These are phyloP conservation scores for Meliscaeva auricollis DNA, from an alignment of 2,888 invertebrate genomes.

Conservation along the genomic window DNA sequence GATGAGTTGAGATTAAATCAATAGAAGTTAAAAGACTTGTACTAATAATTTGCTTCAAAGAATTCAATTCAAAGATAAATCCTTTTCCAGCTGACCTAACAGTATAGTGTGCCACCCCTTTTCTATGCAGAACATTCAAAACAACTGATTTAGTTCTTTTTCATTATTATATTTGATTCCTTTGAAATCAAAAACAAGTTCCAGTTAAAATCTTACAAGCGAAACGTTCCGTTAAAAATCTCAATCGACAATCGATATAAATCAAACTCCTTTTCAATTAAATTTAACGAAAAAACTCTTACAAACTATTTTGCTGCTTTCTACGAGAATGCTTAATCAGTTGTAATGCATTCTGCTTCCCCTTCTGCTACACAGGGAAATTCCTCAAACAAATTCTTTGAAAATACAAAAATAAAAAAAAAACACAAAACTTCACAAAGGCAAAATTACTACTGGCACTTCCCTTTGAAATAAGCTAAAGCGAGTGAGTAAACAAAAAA, in stretches of 20 bases:
- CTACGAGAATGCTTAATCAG: slow-evolving; percentile 17
- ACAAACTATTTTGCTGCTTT: background rate
- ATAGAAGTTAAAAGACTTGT: too few relatives aligned
- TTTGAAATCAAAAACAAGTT: too few relatives aligned
- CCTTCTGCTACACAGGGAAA: background rate
- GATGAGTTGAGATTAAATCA: too few relatives aligned
- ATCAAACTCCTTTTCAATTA: background rate
- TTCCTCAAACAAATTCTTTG: slow-evolving; percentile 21
- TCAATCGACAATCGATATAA: background rate
- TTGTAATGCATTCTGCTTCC: slow-evolving; percentile 12
- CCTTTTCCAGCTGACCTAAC: too few relatives aligned
- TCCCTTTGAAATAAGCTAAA: background rate
- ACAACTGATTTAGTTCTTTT: too few relatives aligned
- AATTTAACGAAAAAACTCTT: slow-evolving; percentile 6
- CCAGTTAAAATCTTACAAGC: too few relatives aligned
- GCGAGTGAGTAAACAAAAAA: background rate
- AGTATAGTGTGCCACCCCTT: too few relatives aligned
- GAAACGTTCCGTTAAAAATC: too few relatives aligned
- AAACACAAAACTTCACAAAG: slow-evolving; percentile 16
- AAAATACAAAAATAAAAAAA: background rate
- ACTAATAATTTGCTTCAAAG: too few relatives aligned
- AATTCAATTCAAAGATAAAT: too few relatives aligned
- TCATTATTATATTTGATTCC: too few relatives aligned
- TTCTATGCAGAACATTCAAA: too few relatives aligned
- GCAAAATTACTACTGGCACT: slow-evolving; percentile 4